A percentile compares a stretch with the other conserved stretches of the same genome.
These are phyloP conservation scores for Fissipunctia ypsillon DNA, from an alignment of 2,888 invertebrate species.

Conservation along the genomic window DNA sequence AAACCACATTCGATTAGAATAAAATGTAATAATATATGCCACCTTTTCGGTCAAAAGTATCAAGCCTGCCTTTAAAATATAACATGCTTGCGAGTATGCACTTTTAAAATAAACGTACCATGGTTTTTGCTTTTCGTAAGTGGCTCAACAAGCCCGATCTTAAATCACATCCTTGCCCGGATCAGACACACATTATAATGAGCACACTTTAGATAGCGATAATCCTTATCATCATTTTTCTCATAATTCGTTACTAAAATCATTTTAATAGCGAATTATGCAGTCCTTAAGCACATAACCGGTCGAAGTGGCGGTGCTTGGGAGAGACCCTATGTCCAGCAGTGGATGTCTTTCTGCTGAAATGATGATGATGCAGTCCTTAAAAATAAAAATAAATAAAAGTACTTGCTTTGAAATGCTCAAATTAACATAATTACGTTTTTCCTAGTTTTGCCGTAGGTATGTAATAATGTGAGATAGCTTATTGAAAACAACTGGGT, in stretches of 20 bases:
- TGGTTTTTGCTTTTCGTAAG: neutral
- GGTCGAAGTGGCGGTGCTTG: too few relatives aligned
- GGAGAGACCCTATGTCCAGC: too few relatives aligned
- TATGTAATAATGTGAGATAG: too few relatives aligned
- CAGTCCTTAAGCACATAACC: too few relatives aligned
- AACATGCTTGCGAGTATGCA: neutral
- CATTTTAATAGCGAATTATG: neutral
- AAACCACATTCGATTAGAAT: neutral
- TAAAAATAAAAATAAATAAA: too few relatives aligned
- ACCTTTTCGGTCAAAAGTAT: neutral
- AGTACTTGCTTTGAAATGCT: neutral
- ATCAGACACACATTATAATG: neutral
- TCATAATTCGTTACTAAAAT: neutral
- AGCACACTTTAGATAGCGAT: neutral
- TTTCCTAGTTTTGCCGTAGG: neutral
- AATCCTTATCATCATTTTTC: neutral
- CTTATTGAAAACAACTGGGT: neutral
- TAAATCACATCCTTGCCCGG: neutral
- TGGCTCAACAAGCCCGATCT: neutral
- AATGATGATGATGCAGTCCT: too few relatives aligned
- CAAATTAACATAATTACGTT: neutral
- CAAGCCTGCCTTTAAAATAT: neutral
- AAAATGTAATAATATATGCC: neutral
- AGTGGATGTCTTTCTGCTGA: too few relatives aligned
- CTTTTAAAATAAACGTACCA: neutral